Percentiles rank a stretch among this genome's conserved stretches.
Conservation (phyloP, 1,140 invertebrate species). For the Plectrocnemia conspersa region DNA sequence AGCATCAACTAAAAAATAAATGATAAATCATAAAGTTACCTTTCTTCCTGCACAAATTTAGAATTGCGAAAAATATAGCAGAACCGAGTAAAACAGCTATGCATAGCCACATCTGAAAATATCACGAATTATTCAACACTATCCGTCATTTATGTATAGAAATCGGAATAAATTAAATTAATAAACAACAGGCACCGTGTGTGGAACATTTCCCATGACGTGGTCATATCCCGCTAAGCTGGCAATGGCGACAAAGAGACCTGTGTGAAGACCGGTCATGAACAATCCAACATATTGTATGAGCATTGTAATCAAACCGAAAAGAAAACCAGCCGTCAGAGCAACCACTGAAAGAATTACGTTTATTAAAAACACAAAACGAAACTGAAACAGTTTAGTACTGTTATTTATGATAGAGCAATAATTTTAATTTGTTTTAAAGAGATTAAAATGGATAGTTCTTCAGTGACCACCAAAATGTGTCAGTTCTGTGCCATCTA, state of each 20-base stretch:
- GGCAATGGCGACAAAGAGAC: conserved; percentile 60
- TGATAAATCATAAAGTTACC: conserved; percentile 50
- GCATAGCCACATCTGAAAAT: conserved; percentile 61
- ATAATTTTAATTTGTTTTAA: too few species aligned
- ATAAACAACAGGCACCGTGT: conserved; percentile 40
- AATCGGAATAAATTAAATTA: neutral
- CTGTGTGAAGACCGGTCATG: conserved; percentile 77
- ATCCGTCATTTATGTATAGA: too few species aligned
- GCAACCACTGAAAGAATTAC: conserved; percentile 57
- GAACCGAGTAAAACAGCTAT: conserved; percentile 62
- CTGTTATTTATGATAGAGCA: too few species aligned
- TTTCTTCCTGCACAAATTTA: conserved; percentile 72
- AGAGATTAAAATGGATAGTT: too few species aligned
- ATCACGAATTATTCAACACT: conserved; percentile 15
- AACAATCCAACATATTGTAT: conserved; percentile 81
- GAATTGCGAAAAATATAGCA: conserved; percentile 65
- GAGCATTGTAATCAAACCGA: conserved; percentile 75
- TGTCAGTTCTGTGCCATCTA: too few species aligned
- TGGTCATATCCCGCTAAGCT: conserved; percentile 55
- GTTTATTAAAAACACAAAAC: too few species aligned
- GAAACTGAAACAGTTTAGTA: too few species aligned
- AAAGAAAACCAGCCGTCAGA: conserved; percentile 67
- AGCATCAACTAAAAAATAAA: too few species aligned
- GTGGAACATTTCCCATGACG: conserved; percentile 50
- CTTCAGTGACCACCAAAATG: too few species aligned